Conservation (phyloP, 2,888 invertebrate genomes). For the Phlogophora meticulosa region DNA sequence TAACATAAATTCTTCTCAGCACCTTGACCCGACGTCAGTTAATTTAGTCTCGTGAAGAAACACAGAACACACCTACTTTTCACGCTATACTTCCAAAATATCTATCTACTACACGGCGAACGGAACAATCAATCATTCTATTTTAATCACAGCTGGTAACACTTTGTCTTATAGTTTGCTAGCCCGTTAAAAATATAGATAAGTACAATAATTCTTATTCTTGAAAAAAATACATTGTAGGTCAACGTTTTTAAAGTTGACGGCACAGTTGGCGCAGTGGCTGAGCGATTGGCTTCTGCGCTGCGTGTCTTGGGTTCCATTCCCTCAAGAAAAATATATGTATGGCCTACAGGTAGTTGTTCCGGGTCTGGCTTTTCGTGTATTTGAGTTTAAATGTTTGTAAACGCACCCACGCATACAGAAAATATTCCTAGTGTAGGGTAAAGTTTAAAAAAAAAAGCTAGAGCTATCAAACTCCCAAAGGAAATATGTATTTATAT, state of each 20-base stretch:
- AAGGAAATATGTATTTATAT: too few species aligned
- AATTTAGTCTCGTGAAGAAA: slow-evolving; percentile 35
- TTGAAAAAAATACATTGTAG: slow-evolving; percentile 10
- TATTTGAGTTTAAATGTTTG: too few species aligned
- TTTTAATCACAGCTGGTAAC: slow-evolving; percentile 45
- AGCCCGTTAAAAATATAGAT: slow-evolving; percentile 18
- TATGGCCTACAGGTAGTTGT: too few species aligned
- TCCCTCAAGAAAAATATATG: too few species aligned
- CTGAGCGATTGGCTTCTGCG: too few species aligned
- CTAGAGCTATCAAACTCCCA: too few species aligned
- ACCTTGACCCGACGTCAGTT: slow-evolving; percentile 46
- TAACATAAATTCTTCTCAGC: slow-evolving; percentile 6
- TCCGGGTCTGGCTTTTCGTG: too few species aligned
- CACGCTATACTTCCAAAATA: slow-evolving; percentile 51
- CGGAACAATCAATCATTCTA: slow-evolving; percentile 63
- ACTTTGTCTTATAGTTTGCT: slow-evolving; percentile 41
- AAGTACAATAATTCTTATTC: slow-evolving; percentile 29
- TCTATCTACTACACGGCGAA: slow-evolving; percentile 24
- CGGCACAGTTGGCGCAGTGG: too few species aligned
- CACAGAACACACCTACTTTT: slow-evolving; percentile 43
- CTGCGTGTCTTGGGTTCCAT: too few species aligned
- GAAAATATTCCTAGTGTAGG: too few species aligned
- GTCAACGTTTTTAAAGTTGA: neutral
- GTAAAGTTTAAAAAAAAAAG: too few species aligned
- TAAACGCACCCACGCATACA: too few species aligned